Evolutionary conservation across 1,140 invertebrate species (phyloP).

Genomic region (Apocrypta bakeri): DNA sequence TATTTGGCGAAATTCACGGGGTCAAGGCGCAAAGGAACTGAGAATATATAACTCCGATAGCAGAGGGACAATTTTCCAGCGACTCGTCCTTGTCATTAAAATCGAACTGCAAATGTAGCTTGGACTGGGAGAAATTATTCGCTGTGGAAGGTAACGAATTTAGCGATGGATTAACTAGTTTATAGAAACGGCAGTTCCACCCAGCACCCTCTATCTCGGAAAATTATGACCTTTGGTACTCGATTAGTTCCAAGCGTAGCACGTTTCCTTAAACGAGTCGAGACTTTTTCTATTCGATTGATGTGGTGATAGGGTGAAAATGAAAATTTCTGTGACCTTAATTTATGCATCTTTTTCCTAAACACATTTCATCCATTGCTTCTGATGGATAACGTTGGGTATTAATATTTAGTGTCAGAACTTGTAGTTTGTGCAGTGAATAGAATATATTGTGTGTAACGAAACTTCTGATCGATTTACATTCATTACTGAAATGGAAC

Average conservation of each 20-base stretch:
- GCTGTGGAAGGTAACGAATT: conserved; percentile 9
- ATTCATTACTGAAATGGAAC: no score
- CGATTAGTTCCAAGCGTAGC: no score
- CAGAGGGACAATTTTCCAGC: background rate
- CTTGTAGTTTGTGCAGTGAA: no score
- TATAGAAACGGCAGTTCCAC: background rate
- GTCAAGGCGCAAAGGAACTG: background rate
- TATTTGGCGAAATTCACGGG: background rate
- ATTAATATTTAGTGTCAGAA: no score
- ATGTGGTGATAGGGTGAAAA: no score
- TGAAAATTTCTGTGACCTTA: background rate
- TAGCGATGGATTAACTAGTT: conserved; percentile 11
- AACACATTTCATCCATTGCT: no score
- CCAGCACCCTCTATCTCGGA: background rate
- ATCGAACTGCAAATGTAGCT: background rate
- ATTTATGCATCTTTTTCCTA: background rate
- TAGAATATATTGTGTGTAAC: no score
- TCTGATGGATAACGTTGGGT: no score
- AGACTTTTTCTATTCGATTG: no score
- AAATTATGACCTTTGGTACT: conserved; percentile 10
- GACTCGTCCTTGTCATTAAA: background rate
- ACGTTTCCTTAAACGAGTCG: no score
- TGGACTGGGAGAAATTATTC: background rate
- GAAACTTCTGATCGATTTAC: no score
- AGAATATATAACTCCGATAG: background rate